Conservation (phyloP, 2,797 vertebrate genomes). For the Chaenodraco wilsoni region DNA sequence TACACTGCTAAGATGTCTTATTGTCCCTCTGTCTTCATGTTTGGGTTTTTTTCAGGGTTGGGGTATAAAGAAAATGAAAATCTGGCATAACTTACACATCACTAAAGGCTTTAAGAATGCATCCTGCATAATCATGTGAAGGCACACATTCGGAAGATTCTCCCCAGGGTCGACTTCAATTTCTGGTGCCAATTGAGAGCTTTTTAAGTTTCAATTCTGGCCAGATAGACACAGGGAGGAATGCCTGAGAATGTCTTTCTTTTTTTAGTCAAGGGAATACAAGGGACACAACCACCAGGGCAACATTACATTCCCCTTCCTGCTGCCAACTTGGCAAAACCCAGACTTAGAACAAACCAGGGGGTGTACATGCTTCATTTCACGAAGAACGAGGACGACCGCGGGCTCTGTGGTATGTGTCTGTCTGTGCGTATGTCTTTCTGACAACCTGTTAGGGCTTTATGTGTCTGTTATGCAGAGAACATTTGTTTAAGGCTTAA, state of each 20-base stretch:
- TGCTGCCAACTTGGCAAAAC: conserved; percentile 66
- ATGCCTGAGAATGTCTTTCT: conserved; percentile 53
- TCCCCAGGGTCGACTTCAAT: conserved; percentile 54
- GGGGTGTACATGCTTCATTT: conserved; percentile 63
- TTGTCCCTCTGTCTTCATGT: conserved; percentile 30
- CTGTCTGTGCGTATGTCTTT: conserved; percentile 28
- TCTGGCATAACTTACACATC: conserved; percentile 34
- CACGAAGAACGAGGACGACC: conserved; percentile 62
- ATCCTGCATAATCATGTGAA: conserved; percentile 54
- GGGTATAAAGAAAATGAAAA: conserved; percentile 24
- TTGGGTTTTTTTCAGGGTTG: conserved; percentile 6
- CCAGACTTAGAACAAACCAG: conserved; percentile 53
- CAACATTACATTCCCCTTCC: conserved; percentile 56
- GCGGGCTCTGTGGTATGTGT: conserved; percentile 30
- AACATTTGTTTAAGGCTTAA: conserved; percentile 27
- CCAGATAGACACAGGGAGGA: conserved; percentile 32
- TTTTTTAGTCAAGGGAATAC: conserved; percentile 60
- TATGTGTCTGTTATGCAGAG: conserved; percentile 30
- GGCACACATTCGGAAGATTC: conserved; percentile 45
- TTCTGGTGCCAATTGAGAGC: conserved; percentile 48
- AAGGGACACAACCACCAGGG: conserved; percentile 45
- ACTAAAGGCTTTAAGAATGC: conserved; percentile 47
- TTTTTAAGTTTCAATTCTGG: conserved; percentile 45
- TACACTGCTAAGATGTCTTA: conserved; percentile 2
- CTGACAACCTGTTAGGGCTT: conserved; percentile 28